These are phyloP conservation scores for Catharus fuscescens DNA, from an alignment of 2,113 vertebrate genomes.

Conservation along the genomic window DNA sequence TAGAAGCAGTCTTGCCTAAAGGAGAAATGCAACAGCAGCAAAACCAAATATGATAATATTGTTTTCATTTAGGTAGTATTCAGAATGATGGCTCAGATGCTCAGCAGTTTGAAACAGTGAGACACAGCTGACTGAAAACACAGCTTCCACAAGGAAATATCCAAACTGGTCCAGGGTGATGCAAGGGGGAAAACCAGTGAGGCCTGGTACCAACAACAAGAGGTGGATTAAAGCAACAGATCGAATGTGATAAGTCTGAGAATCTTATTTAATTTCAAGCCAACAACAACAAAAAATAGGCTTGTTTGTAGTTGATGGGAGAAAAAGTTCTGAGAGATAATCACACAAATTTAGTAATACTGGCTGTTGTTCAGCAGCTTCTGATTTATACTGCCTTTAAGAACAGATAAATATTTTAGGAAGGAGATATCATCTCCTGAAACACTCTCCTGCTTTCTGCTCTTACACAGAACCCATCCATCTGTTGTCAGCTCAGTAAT, in stretches of 20 bases:
- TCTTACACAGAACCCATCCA: not conserved
- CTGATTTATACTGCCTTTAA: not conserved
- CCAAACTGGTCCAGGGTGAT: not conserved
- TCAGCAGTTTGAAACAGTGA: not conserved
- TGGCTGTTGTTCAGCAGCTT: not conserved
- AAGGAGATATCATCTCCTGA: not conserved
- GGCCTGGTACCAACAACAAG: not conserved
- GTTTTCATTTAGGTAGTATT: not conserved
- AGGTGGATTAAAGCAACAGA: not conserved
- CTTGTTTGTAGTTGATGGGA: not conserved
- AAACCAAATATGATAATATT: not conserved
- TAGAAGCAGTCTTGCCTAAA: not conserved
- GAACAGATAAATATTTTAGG: not conserved
- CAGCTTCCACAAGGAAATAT: not conserved
- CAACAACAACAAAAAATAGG: rapidly evolving
- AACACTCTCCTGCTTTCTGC: not conserved
- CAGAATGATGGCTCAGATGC: not conserved
- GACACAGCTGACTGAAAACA: not conserved
- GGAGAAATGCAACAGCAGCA: not conserved
- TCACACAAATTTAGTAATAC: not conserved
- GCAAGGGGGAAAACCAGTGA: not conserved
- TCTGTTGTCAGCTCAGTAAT: not conserved
- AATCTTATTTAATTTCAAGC: not conserved
- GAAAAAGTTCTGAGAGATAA: not conserved
- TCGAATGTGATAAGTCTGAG: not conserved